phyloP scores from a whole-genome alignment of 2,797 vertebrate genomes.

The Sebastes reedi region DNA sequence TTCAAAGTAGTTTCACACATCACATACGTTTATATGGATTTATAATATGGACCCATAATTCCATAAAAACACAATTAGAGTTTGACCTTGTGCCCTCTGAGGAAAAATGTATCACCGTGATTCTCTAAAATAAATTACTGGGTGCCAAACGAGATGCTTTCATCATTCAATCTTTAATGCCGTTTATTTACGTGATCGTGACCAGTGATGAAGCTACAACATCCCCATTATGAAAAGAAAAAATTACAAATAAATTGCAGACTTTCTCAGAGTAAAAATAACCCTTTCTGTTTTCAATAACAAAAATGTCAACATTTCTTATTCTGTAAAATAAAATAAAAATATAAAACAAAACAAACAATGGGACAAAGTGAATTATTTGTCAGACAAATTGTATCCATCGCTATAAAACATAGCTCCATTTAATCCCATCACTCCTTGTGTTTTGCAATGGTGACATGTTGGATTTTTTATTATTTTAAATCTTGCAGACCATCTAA shows the following conservation, averaged over 20 bases:
- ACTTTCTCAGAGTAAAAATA: background rate
- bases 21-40: background rate
- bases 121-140: background rate
- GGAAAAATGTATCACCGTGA: background rate
- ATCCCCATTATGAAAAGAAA: background rate
- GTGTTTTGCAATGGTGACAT: background rate
- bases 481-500: background rate
- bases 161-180: constrained; percentile 47
- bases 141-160: background rate
- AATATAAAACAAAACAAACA: background rate
- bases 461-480: background rate
- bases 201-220: background rate
- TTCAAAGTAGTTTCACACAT: background rate
- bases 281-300: background rate
- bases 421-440: background rate
- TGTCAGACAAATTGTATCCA: background rate
- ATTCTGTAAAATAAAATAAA: background rate
- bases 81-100: background rate
- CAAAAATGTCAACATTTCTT: background rate
- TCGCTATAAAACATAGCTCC: background rate
- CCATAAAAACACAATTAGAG: background rate
- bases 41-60: background rate
- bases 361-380: background rate
- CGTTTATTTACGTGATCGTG: constrained; percentile 2
- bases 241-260: background rate